Base-by-base conservation (phyloP, 1,140 invertebrate species). In the Pseudomyrmex dendroicus region DNA sequence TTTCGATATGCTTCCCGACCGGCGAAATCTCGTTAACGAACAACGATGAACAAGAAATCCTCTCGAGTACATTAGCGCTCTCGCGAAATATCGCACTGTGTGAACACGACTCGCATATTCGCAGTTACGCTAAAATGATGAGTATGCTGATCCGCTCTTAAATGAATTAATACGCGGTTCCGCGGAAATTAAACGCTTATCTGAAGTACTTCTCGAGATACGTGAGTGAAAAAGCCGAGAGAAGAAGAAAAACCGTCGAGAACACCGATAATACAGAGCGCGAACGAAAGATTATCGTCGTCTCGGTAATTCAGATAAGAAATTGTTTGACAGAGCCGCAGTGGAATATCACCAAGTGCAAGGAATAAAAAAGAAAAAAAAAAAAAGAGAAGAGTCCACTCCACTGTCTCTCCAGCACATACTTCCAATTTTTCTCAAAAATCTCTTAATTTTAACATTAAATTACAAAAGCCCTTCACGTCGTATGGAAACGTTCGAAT, bases 11-110 rank as follows among this genome's bases (percentile, higher is more conserved):
- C 35, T 7, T 48, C n/a, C 0, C 13, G 8, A 9, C 54, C 35
- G 25, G 7, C 44, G n/a, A 72, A 59, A 25, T 70, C 15, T 59
- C 15, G 35, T 59, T 70, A 48, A 61, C 12, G 54, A 22, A 80
- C 25, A 15, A 35, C 22, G 8, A 12, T 1, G n/a, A 59, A 22
- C 68, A 74, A 74, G 7, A 8, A 15, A 12, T 77, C 9, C 48
- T 50, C 15, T 25, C 10, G 15, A 67, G 44, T 56, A 56, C 12
- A 7, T 35, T 35, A 1, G 1, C n/a, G 44, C 25, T 13, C 12
- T 59, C 20, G 54, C 13, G 15, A 57, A 77, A 66, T 46, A 20
- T 56, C 35, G 17, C 22, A 62, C 20, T 54, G 48, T 12, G 25
- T 2, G n/a, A 35, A 35, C 35, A 35, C 7, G 48, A 77, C 48